Evolutionary conservation across 2,113 vertebrate genomes (phyloP), one percentile per base, ranked within the genome.

Genomic region (Ptychochromis oligacanthus): DNA sequence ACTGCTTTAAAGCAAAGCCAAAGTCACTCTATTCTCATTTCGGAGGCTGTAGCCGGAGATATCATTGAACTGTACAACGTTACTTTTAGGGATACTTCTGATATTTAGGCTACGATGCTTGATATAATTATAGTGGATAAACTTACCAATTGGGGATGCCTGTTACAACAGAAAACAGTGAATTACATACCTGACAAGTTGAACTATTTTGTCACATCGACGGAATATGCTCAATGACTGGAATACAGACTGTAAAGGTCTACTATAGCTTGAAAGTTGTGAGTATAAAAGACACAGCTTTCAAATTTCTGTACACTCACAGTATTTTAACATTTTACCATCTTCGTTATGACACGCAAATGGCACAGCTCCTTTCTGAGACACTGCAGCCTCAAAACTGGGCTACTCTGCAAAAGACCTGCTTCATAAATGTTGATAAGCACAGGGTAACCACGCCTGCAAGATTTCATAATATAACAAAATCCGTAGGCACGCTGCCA

Each of bases 371-470:
- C 24, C 65, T 49, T 70, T 70, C 1, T 70, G 46, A 31, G 17
- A 26, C 17, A 72, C 10, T 52, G 24, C 65, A 31, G 28, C 43
- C 24, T 70, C 64, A 70, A 49, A 72, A 52, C 31, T 40, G 20
- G 17, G 43, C 1, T 72, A 5, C 26, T 52, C 43, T 72, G 46
- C 26, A 52, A 72, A 72, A 24, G 17, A 18, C 24, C 43, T 31
- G 65, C 65, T 72, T 72, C 65, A 72, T 72, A 72, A 72, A 72
- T 7, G 46, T 17, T 13, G 26, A 52, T 72, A 72, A 52, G 43
- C 24, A 52, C 65, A 52, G 26, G 0, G 26, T 26, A 72, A 72
- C 24, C 24, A 52, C 26, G 52, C 43, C 43, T 31, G 26, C 65
- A 52, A 52, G 65, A 72, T 72, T 72, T 72, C 43, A 52, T 72